Evolutionary conservation across 2,888 invertebrate genomes (phyloP), one percentile per base, ranked within the genome.

Genomic region (Pandemis heparana): DNA sequence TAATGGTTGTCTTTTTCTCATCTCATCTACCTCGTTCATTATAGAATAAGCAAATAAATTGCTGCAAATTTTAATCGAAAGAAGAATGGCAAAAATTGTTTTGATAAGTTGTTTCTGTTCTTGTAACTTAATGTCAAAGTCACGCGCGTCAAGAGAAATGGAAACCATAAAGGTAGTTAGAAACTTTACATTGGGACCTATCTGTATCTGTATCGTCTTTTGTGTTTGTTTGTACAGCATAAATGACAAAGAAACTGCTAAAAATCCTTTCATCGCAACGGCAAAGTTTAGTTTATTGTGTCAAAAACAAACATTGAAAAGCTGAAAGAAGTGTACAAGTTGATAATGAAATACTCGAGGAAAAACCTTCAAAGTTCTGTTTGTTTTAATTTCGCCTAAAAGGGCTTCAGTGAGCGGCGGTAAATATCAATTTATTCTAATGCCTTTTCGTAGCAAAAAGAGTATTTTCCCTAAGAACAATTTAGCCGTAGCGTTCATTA

Each of bases 401-500:
- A 82, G 82, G 83, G 82, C 82, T 83, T 77, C 72, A 62, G 76
- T 75, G 75, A 80, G 71, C 71, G 78, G 80, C 81, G 82, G 84
- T 87, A 86, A 88, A 88, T 87, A 87, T 84, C 83, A 88, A 87
- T 87, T 86, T 79, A 83, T 82, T 83, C 82, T 77, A 76, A 82
- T 85, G 83, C 84, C 86, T 85, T 81, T 79, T 82, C 79, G 76
- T 78, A 78, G 80, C 81, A 82, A 83, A 87, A 81, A 84, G 84
- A 85, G 80, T 81, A 70, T 75, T 72, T 72, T 75, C 48, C 78
- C 77, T 74, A 80, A 74, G 81, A 76, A 81, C 82, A 86, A 87
- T 91, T 83, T 89, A 87, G 85, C 86, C 85, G 87, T 85, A 79
- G 79, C 85, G 84, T 90, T 91, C 90, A 91, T 92, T 91, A 91